Conservation (phyloP, 1,140 invertebrate species). For the Rhyzopertha dominica region DNA sequence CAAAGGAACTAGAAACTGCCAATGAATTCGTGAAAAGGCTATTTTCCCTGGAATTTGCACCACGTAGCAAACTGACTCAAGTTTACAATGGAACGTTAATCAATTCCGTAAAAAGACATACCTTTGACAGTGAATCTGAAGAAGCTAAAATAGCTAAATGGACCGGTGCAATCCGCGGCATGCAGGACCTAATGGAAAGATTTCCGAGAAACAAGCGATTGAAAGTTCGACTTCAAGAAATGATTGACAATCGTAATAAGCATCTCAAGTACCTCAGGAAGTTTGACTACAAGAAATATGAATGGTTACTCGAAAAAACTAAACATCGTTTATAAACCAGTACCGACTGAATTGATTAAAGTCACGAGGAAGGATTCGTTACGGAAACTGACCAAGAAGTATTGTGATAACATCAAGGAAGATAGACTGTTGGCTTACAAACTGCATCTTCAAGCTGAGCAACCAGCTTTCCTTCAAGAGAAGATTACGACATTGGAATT, state of each 20-base stretch:
- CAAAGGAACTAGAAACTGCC: slow-evolving; percentile 52
- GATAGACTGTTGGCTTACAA: slow-evolving; percentile 61
- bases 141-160: slow-evolving; percentile 53
- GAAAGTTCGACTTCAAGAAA: slow-evolving; percentile 59
- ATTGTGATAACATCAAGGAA: slow-evolving; percentile 61
- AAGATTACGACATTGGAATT: slow-evolving; percentile 59
- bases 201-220: slow-evolving; percentile 50
- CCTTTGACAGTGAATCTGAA: slow-evolving; percentile 50
- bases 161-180: slow-evolving; percentile 49
- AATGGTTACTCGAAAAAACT: slow-evolving; percentile 81
- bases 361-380: slow-evolving; percentile 63
- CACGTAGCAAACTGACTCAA: slow-evolving; percentile 37
- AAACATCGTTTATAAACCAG: slow-evolving; percentile 68
- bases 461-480: slow-evolving; percentile 60
- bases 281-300: slow-evolving; percentile 77
- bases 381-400: slow-evolving; percentile 57
- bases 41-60: slow-evolving; percentile 53
- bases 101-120: slow-evolving; percentile 53
- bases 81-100: slow-evolving; percentile 45
- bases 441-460: slow-evolving; percentile 54
- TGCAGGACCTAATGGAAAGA: slow-evolving; percentile 50
- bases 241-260: slow-evolving; percentile 73
- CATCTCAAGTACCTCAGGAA: slow-evolving; percentile 60
- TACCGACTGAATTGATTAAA: slow-evolving; percentile 56
- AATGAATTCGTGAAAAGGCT: slow-evolving; percentile 54